phyloP scores from a whole-genome alignment of 2,797 vertebrate species.

The Buphagus erythrorhynchus region DNA sequence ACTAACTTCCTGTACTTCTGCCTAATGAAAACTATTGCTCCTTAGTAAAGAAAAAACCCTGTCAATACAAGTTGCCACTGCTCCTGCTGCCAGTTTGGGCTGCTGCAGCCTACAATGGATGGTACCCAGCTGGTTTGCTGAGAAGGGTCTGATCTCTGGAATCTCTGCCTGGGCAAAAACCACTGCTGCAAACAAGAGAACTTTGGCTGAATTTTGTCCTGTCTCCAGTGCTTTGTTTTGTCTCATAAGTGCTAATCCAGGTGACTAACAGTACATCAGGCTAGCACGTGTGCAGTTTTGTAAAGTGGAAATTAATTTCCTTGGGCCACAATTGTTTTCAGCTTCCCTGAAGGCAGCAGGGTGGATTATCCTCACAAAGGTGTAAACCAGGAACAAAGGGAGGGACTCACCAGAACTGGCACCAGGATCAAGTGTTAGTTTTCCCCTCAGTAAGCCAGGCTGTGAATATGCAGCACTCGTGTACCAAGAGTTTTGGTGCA shows the following conservation, averaged over 20 bases:
- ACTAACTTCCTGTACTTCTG: background rate
- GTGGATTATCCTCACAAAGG: background rate
- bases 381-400: background rate
- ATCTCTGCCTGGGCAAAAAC: background rate
- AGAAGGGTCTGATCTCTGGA: background rate
- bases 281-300: background rate
- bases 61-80: background rate
- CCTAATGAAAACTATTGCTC: background rate
- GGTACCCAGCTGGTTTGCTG: background rate
- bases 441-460: conserved; percentile 3
- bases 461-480: background rate
- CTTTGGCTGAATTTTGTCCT: background rate
- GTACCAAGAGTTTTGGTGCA: background rate
- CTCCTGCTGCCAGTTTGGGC: background rate
- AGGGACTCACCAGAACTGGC: background rate
- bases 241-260: background rate
- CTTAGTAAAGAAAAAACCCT: background rate
- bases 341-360: background rate
- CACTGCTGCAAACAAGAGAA: background rate
- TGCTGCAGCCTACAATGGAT: background rate
- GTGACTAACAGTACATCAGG: background rate
- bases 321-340: background rate
- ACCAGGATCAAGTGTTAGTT: background rate
- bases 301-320: background rate
- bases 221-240: background rate